Conservation (phyloP, 2,888 invertebrate species). For the Lathronympha strigana region DNA sequence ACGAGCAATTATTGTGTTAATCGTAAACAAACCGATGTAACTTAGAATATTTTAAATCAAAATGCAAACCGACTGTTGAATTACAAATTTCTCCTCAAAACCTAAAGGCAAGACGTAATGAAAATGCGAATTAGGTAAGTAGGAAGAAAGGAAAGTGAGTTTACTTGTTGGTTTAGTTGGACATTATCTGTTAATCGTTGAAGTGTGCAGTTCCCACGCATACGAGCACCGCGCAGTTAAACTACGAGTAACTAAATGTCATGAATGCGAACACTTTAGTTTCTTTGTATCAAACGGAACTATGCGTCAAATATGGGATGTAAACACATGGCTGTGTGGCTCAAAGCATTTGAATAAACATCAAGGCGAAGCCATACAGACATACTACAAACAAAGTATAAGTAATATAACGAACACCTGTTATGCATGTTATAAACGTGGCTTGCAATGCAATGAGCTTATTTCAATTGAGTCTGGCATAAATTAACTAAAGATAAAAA, state of each 20-base stretch:
- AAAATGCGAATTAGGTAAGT: background rate
- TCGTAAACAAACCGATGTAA: background rate
- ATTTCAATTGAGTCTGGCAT: slow-evolving; percentile 41
- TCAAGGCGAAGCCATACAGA: slow-evolving; percentile 72
- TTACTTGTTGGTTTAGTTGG: background rate
- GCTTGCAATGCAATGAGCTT: slow-evolving; percentile 53
- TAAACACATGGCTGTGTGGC: slow-evolving; percentile 60
- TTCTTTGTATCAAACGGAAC: slow-evolving; percentile 47
- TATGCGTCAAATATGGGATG: slow-evolving; percentile 52
- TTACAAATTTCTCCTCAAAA: background rate
- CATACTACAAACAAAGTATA: slow-evolving; percentile 53
- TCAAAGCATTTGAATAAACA: slow-evolving; percentile 76
- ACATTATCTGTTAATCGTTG: background rate
- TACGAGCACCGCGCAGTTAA: background rate
- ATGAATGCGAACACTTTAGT: slow-evolving; percentile 22
- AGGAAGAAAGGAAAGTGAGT: background rate
- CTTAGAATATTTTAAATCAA: background rate
- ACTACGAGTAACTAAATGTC: slow-evolving; percentile 2
- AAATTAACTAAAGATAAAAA: slow-evolving; percentile 14
- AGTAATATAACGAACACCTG: slow-evolving; percentile 50
- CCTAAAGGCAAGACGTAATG: background rate
- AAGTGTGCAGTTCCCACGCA: slow-evolving; percentile 11
- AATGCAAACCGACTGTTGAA: background rate
- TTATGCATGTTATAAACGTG: slow-evolving; percentile 42
- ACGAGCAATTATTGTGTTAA: too few species aligned